Evolutionary conservation across 2,797 vertebrate genomes (phyloP).

Genomic region (Sparus aurata): DNA sequence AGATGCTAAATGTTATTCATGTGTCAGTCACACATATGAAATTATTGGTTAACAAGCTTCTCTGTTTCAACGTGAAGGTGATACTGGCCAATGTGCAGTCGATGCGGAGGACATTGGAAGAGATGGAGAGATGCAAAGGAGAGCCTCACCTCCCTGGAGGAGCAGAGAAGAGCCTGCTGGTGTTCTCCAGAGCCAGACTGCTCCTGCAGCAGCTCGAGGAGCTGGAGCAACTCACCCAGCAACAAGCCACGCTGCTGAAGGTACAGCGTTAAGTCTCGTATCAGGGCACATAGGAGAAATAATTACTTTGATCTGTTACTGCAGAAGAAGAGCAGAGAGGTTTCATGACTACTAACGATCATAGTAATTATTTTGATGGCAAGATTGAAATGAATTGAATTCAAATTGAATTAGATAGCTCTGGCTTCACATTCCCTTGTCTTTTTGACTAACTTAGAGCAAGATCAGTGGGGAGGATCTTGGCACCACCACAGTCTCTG

Average conservation of each 20-base stretch:
- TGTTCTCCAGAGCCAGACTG: conserved; percentile 85
- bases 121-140: conserved; percentile 86
- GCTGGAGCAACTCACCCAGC: conserved; percentile 86
- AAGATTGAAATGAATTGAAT: background rate
- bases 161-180: conserved; percentile 83
- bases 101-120: conserved; percentile 88
- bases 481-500: background rate
- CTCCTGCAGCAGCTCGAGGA: conserved; percentile 87
- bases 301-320: background rate
- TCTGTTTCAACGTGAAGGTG: conserved; percentile 82
- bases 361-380: background rate
- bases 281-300: background rate
- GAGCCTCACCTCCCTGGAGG: conserved; percentile 82
- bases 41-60: background rate
- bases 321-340: background rate
- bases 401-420: background rate
- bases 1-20: background rate
- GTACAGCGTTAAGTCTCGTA: conserved; percentile 71
- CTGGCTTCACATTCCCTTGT: background rate
- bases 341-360: background rate
- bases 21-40: background rate
- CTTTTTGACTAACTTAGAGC: conserved; percentile 38
- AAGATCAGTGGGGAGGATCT: conserved; percentile 30
- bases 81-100: conserved; percentile 89
- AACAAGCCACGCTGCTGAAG: conserved; percentile 87